A percentile compares a stretch with the other conserved stretches of the same genome.
Evolutionary conservation across 2,113 vertebrate species (phyloP).

Genomic region (Capreolus pygargus): DNA sequence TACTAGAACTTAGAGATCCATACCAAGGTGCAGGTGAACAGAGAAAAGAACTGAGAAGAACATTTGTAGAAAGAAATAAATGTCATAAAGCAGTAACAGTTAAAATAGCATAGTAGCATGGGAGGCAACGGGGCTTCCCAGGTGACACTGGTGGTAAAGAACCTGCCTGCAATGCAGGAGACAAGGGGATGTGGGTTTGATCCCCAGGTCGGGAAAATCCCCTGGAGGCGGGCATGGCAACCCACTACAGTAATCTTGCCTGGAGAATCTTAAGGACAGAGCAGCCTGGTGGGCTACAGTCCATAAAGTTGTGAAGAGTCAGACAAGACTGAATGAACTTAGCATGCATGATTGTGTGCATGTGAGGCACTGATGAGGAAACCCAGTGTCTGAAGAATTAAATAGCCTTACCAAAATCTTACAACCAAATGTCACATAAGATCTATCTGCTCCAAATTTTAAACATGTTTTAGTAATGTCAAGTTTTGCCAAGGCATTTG

Average conservation of each 20-base stretch:
- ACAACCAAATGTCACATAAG: not conserved
- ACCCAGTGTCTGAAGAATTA: not conserved
- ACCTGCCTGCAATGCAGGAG: not conserved
- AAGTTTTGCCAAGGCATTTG: not conserved
- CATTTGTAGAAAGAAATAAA: not conserved
- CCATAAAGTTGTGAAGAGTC: not conserved
- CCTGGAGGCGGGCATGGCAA: not conserved
- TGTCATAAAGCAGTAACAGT: not conserved
- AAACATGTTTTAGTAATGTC: not conserved
- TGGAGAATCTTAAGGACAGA: not conserved
- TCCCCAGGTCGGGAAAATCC: not conserved
- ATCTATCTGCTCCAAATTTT: not conserved
- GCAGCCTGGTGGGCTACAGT: not conserved
- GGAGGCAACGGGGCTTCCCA: accelerated
- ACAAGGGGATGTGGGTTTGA: not conserved
- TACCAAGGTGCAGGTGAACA: not conserved
- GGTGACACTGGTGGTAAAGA: not conserved
- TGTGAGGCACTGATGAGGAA: not conserved
- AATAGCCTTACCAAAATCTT: not conserved
- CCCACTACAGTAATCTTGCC: not conserved
- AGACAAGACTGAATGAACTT: not conserved
- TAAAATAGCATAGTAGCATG: not conserved
- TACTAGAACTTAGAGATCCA: not conserved
- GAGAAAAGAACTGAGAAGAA: not conserved
- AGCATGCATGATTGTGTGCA: not conserved